Percentiles rank a stretch among this genome's conserved stretches.
Evolutionary conservation across 2,113 vertebrate species (phyloP).

Genomic region (Eptatretus burgeri): DNA sequence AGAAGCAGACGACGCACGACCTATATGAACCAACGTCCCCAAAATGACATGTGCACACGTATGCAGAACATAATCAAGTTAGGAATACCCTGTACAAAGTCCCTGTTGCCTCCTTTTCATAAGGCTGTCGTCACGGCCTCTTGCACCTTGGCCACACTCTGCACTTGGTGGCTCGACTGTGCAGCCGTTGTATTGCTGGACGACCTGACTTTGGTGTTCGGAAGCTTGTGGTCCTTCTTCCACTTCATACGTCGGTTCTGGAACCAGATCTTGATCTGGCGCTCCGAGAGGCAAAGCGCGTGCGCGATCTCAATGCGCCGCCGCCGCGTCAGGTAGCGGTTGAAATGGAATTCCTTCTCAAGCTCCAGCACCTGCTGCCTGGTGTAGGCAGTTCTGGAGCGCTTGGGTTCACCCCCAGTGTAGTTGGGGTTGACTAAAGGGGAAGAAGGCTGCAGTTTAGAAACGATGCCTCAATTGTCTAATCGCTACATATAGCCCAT

Average conservation of each 20-base stretch:
- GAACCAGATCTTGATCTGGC: conserved; percentile 6
- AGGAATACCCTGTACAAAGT: too few relatives aligned
- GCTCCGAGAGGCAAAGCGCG: conserved; percentile 4
- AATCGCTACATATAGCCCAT: neutral
- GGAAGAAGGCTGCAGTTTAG: neutral
- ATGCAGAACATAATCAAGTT: too few relatives aligned
- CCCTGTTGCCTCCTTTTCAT: too few relatives aligned
- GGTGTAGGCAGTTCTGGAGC: neutral
- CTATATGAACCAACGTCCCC: too few relatives aligned
- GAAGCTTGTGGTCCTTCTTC: conserved; percentile 6
- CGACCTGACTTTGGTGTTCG: conserved; percentile 2
- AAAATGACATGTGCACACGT: too few relatives aligned
- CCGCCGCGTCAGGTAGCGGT: conserved; percentile 6
- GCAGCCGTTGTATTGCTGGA: neutral
- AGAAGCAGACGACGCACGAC: too few relatives aligned
- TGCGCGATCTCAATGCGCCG: conserved; percentile 5
- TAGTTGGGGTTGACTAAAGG: conserved; percentile 3
- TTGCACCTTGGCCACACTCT: too few relatives aligned
- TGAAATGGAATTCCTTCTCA: conserved; percentile 3
- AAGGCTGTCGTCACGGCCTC: too few relatives aligned
- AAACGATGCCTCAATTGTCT: neutral
- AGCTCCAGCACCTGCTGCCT: conserved; percentile 6
- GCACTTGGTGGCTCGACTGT: too few relatives aligned
- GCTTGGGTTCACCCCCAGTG: conserved; percentile 4
- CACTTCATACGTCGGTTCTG: conserved; percentile 5